phyloP scores from a whole-genome alignment of 1,140 invertebrate genomes.

The Lordiphosa stackelbergi region DNA sequence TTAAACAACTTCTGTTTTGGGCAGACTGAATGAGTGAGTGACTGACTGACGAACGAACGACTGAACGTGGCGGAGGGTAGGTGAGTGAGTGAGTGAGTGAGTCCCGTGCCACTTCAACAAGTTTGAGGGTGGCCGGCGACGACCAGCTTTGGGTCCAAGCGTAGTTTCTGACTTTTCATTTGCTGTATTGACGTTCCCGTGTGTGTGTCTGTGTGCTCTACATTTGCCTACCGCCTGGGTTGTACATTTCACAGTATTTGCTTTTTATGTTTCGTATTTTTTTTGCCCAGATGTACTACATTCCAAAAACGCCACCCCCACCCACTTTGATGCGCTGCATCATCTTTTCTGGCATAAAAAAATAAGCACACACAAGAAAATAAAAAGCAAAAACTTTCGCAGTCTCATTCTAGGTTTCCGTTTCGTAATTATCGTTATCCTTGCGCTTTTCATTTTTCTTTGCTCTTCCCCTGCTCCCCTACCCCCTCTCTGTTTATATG shows the following conservation, averaged over 20 bases:
- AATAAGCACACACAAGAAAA: constrained; percentile 31
- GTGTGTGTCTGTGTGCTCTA: constrained; percentile 36
- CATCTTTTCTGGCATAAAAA: constrained; percentile 54
- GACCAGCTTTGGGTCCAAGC: constrained; percentile 20
- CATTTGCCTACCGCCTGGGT: constrained; percentile 41
- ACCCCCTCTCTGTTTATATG: constrained; percentile 53
- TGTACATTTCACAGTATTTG: constrained; percentile 50
- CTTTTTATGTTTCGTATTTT: constrained; percentile 46
- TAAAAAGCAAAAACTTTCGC: constrained; percentile 44
- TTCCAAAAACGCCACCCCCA: constrained; percentile 43
- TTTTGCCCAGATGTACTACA: constrained; percentile 66
- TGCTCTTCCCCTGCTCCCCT: not conserved
- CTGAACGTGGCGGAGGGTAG: constrained; percentile 20
- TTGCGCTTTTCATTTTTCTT: constrained; percentile 26
- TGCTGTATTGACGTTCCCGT: constrained; percentile 32
- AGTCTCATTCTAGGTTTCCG: constrained; percentile 44
- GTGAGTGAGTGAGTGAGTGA: constrained; percentile 18
- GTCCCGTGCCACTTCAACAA: constrained; percentile 48
- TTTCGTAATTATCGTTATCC: constrained; percentile 72
- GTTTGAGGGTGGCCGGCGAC: constrained; percentile 17
- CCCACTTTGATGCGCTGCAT: constrained; percentile 40
- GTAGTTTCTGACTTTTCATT: constrained; percentile 55
- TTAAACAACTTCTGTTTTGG: constrained; percentile 52
- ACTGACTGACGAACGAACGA: constrained; percentile 42
- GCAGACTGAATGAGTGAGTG: constrained; percentile 45